Conservation (phyloP, 2,113 vertebrate species). For the Pleuronectes platessa region DNA sequence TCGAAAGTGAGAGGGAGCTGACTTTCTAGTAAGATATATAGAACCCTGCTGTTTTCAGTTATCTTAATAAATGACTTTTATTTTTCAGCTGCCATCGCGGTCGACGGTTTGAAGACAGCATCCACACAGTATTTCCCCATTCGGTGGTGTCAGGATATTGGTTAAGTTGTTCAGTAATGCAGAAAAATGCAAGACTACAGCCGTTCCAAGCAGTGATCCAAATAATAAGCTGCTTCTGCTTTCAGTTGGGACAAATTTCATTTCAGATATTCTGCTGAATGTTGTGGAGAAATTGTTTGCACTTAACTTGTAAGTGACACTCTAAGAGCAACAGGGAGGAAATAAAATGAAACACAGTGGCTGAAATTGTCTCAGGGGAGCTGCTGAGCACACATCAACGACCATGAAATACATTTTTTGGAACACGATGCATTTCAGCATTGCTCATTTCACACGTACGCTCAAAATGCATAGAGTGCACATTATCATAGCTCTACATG, state of each 20-base stretch:
- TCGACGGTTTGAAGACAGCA: constrained; percentile 14
- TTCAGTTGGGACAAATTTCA: constrained; percentile 54
- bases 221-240: constrained; percentile 53
- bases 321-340: constrained; percentile 52
- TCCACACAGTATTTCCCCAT: constrained; percentile 7
- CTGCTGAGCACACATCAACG: constrained; percentile 36
- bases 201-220: constrained; percentile 54
- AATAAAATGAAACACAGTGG: constrained; percentile 37
- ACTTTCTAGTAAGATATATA: constrained; percentile 15
- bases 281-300: constrained; percentile 48
- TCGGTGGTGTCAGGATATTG: constrained; percentile 20
- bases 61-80: constrained; percentile 35
- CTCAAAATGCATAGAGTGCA: neutral
- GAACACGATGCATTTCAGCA: constrained; percentile 29
- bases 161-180: constrained; percentile 46
- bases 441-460: neutral
- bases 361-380: constrained; percentile 43
- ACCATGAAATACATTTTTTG: constrained; percentile 23
- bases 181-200: constrained; percentile 40
- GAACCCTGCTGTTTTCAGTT: constrained; percentile 13
- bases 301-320: constrained; percentile 58
- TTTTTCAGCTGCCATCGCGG: constrained; percentile 26
- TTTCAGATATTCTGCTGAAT: constrained; percentile 46
- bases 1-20: constrained; percentile 21
- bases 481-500: constrained; percentile 7